Evolutionary conservation across 2,888 invertebrate species (phyloP), one percentile per base, ranked within the genome.

Genomic region (Oasisia sp.): DNA sequence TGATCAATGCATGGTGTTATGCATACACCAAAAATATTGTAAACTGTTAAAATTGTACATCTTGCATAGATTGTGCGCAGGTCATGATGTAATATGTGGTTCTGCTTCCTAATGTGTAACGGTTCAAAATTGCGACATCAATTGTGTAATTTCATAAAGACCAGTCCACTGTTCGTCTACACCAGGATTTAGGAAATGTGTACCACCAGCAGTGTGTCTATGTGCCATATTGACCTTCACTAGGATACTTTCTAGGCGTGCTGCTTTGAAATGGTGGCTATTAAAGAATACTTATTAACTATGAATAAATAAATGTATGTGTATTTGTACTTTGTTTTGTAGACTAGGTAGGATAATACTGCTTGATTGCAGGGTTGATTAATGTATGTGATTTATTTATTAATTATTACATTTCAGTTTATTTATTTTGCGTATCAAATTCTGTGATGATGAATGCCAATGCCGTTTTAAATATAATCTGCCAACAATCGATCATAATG

Each of bases 381-480:
- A 74, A 74, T n/a, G n/a, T 74, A 74, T 74, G 74, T 74, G 74
- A 74, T 74, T 74, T 74, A 74, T 74, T 74, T 74, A 74, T 74
- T 74, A 74, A 74, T 74, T 74, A 74, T 74, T 74, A 74, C 74
- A 74, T 74, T 74, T 74, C 19, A 74, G 74, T 74, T 74, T 74
- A 74, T 74, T 74, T 74, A 74, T 74, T 74, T 74, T 74, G 74
- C 27, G 27, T 74, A 74, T 74, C 74, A 74, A 74, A 74, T 74
- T 74, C 74, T 74, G 74, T 74, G 74, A 74, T 74, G 74, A 74
- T 8, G 74, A 74, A 74, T 74, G 74, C 74, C 19, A 74, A 74
- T 74, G n/a, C 74, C 74, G 74, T 74, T 74, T 74, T 74, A 74
- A 74, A 74, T 74, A 74, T 74, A 74, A 74, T 74, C 74, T 74